Base-by-base conservation (phyloP, 2,113 vertebrate genomes). In the Tetrax tetrax region DNA sequence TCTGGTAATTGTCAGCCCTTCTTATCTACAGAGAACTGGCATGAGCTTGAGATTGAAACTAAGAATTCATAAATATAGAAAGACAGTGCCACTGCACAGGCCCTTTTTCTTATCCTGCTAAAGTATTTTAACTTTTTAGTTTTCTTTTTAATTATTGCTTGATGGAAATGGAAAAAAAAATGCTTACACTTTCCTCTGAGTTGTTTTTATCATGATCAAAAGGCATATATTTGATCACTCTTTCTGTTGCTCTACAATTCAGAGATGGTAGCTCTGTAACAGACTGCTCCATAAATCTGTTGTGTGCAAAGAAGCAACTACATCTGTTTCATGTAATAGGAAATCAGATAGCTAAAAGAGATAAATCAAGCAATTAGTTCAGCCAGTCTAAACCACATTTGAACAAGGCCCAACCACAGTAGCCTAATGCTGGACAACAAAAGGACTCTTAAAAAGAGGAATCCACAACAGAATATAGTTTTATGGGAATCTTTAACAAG, bases 361-460 rank as follows among this genome's bases (percentile, higher is more conserved):
- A 37, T 53, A 90, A 96, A 89, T 68, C 56, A 82, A 70, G 23
- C 75, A 94, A 89, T 60, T 78, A 95, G 65, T 72, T 54, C 17
- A 87, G 53, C 41, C 78, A 84, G 35, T 64, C 54, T 93, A 93
- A 95, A 72, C 7, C 8, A 77, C 35, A 24, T 80, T 87, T 89
- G 76, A 74, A 93, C 65, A 87, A 57, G 31, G 47, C 81, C 37
- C 29, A 94, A 84, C 28, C 18, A 4, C 47, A 84, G 28, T 43
- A 88, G 84, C 27, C 37, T 38, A 66, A 94, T 25, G 35, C 6
- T 33, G 53, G 76, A 93, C 70, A 82, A 51, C 4, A 2, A 77
- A 90, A 91, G 38, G 23, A 54, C 11, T 61, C 7, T 63, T 66
- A 41, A 57, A 22, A 84, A 92, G 56, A 90, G 63, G 7, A 82